Conservation (phyloP, 1,140 invertebrate species). For the Lutraria rhynchaena region DNA sequence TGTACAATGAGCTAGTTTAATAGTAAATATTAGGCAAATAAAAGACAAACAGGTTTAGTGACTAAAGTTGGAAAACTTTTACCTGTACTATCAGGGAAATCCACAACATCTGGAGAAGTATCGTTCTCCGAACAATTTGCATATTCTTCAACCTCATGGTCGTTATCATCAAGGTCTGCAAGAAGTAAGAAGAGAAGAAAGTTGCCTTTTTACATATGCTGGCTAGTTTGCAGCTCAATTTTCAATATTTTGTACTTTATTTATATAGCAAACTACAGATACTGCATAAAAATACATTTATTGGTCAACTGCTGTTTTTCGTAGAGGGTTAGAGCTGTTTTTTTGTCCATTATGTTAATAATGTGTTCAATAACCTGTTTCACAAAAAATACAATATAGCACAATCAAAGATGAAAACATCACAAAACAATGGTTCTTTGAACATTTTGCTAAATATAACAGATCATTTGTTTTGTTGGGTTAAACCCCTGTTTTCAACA, state of each 20-base stretch:
- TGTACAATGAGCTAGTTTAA: slow-evolving; percentile 8
- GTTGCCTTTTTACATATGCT: too few relatives aligned
- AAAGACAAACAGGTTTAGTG: not conserved
- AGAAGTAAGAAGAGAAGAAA: not conserved
- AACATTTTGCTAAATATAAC: not conserved
- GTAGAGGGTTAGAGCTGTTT: too few relatives aligned
- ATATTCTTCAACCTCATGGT: not conserved
- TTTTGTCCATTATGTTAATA: too few relatives aligned
- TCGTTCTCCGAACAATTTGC: not conserved
- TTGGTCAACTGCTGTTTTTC: too few relatives aligned
- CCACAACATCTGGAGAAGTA: not conserved
- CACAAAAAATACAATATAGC: too few relatives aligned
- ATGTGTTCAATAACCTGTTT: too few relatives aligned
- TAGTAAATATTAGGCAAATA: not conserved
- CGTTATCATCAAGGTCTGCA: slow-evolving; percentile 14
- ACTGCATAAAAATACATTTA: too few relatives aligned
- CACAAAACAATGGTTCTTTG: not conserved
- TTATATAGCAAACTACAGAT: too few relatives aligned
- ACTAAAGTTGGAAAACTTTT: slow-evolving; percentile 9
- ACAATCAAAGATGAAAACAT: too few relatives aligned
- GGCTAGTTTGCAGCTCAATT: too few relatives aligned
- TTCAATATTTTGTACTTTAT: too few relatives aligned
- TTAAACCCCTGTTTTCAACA: too few relatives aligned
- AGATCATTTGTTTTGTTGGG: not conserved
- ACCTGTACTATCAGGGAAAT: slow-evolving; percentile 1